Percentiles rank a stretch among this genome's conserved stretches.
These are phyloP conservation scores for Patella depressa DNA, from an alignment of 2,888 invertebrate genomes.

Conservation along the genomic window DNA sequence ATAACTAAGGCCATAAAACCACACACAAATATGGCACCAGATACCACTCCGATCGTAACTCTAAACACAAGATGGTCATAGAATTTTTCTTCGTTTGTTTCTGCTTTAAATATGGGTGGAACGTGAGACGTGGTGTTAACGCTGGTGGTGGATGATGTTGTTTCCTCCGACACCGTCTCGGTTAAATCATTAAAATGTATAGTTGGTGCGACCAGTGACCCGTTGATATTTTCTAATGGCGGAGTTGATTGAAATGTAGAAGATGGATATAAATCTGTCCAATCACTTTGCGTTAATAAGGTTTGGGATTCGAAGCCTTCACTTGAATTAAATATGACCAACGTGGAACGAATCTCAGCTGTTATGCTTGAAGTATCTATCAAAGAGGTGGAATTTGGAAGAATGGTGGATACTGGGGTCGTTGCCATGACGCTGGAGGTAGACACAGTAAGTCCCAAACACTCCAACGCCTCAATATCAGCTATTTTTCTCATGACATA, in stretches of 20 bases:
- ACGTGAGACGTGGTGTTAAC: neutral
- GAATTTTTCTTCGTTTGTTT: neutral
- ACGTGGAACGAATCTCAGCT: neutral
- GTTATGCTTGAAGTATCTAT: neutral
- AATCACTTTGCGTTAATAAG: neutral
- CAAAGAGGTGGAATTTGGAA: neutral
- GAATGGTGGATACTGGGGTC: neutral
- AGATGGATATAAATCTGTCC: neutral
- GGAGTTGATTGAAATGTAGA: neutral
- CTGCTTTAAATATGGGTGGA: neutral
- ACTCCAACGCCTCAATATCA: neutral
- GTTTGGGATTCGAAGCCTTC: neutral
- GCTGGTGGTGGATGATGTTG: neutral
- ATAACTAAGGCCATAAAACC: neutral
- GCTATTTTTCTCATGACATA: constrained; percentile 16
- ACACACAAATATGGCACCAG: neutral
- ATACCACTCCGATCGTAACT: neutral
- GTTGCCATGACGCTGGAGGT: neutral
- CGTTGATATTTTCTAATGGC: neutral
- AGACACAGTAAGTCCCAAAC: neutral
- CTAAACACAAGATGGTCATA: neutral
- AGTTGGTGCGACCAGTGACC: neutral
- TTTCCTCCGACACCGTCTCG: neutral
- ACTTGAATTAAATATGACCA: neutral
- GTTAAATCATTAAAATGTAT: neutral